phyloP scores from a whole-genome alignment of 1,140 invertebrate species.

The Papilio glaucus region DNA sequence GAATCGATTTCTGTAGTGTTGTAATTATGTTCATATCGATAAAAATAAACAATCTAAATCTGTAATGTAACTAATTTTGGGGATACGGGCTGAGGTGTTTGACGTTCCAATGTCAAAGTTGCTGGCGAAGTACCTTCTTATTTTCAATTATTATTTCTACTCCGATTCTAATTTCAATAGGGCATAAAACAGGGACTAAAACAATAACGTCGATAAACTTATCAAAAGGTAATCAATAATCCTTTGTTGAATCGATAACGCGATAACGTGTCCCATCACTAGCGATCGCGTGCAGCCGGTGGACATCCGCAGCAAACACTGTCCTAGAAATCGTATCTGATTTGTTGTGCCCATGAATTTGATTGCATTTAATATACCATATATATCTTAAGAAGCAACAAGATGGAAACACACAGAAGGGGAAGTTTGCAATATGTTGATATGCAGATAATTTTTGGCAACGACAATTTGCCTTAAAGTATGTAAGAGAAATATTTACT shows the following conservation, averaged over 20 bases:
- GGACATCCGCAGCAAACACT: slow-evolving; percentile 56
- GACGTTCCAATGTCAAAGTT: too few species aligned
- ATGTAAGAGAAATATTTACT: too few species aligned
- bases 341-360: slow-evolving; percentile 48
- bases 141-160: too few species aligned
- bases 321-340: slow-evolving; percentile 61
- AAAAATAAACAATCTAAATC: slow-evolving; percentile 1
- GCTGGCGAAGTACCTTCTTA: too few species aligned
- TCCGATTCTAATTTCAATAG: too few species aligned
- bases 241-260: slow-evolving; percentile 69
- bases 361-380: background rate
- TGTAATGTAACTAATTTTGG: too few species aligned
- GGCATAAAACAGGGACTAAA: background rate
- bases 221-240: slow-evolving; percentile 42
- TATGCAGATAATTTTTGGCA: too few species aligned
- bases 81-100: too few species aligned
- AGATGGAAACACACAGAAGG: too few species aligned
- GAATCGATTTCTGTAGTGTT: slow-evolving; percentile 32
- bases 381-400: too few species aligned
- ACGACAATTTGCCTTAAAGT: too few species aligned
- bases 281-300: slow-evolving; percentile 67
- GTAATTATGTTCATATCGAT: slow-evolving; percentile 5
- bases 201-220: slow-evolving; percentile 41
- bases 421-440: too few species aligned
- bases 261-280: slow-evolving; percentile 66